Evolutionary conservation across 2,113 vertebrate species (phyloP).

Genomic region (Alexandromys fortis): DNA sequence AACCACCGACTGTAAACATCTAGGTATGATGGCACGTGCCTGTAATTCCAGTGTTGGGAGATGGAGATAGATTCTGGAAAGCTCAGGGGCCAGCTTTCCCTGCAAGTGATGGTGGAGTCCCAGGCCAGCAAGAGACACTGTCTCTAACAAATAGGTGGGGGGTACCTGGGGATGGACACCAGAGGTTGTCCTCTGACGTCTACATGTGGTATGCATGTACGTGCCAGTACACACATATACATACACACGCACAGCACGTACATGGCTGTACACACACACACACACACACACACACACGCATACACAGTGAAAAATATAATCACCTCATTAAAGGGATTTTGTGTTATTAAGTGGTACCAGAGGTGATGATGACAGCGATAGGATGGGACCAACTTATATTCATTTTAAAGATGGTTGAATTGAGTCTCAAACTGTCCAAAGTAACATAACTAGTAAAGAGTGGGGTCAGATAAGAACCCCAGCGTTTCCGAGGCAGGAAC

Average conservation of each 20-base stretch:
- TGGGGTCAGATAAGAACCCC: not conserved
- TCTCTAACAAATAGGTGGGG: not conserved
- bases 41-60: not conserved
- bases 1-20: not conserved
- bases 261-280: not conserved
- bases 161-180: not conserved
- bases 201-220: not conserved
- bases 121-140: not conserved
- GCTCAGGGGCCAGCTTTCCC: not conserved
- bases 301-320: not conserved
- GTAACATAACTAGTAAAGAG: not conserved
- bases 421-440: not conserved
- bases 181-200: not conserved
- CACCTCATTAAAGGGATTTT: not conserved
- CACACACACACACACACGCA: not conserved
- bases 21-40: not conserved
- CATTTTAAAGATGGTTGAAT: conserved; percentile 6
- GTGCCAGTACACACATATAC: not conserved
- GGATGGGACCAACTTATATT: not conserved
- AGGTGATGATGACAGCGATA: too few species aligned
- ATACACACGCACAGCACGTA: not conserved
- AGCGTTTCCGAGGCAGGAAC: not conserved
- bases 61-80: not conserved
- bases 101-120: not conserved
- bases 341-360: not conserved